Base-by-base conservation (phyloP, 2,797 vertebrate species). In the Chelonia mydas region DNA sequence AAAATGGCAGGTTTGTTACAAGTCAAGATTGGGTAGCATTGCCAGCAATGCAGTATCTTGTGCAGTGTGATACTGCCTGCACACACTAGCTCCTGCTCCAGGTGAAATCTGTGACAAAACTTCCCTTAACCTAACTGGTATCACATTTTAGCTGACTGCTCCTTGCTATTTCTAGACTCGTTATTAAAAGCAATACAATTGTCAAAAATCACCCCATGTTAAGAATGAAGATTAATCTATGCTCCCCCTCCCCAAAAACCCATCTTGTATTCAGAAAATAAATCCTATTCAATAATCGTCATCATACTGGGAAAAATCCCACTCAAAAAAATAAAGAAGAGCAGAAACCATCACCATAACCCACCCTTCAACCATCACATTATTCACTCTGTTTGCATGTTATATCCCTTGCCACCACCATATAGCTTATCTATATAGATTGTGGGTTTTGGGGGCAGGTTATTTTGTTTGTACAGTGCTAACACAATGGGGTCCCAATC, bases 1-100 rank as follows among this genome's bases (percentile, higher is more conserved):
- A 77, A 7, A 77, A 47, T 77, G 74, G 7, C 41, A 28, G 27
- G 27, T n/a, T n/a, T 45, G 41, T 31, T 45, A 12, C 0, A 1
- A 2, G 82, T 27, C 7, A n/a, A 5, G 0, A 0, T 84, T 16
- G 10, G 79, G 2, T 0, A 11, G 2, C 21, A 0, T 79, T 95
- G 88, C 65, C 65, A 41, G n/a, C n/a, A 41, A 23, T 72, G n/a
- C n/a, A 11, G n/a, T 72, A 72, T 37, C 7, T 41, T 72, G n/a
- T 72, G 19, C 61, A 65, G n/a, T 74, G 31, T 33, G 81, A 19
- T 19, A 59, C 2, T 11, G 47, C 2, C 1, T 81, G 9, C 37
- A 55, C 77, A 23, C 6, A 5, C 65, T 76, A 55, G 7, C n/a
- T 79, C 5, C 47, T 7, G 33, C 16, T 86, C 2, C 51, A 76